phyloP scores from a whole-genome alignment of 2,888 invertebrate species.

The Xanthostigma xanthostigma region DNA sequence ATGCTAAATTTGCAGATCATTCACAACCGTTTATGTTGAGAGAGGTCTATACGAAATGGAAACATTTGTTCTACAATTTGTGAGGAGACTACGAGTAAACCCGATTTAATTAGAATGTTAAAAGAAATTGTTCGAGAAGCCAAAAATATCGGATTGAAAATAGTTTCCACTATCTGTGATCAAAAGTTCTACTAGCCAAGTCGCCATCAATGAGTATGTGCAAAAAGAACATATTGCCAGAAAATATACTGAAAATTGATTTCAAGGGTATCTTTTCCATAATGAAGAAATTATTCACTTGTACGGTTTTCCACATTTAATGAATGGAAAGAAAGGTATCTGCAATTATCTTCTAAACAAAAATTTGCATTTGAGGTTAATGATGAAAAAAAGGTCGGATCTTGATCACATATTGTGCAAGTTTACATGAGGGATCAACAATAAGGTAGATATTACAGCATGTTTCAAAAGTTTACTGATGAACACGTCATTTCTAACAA shows the following conservation, averaged over 20 bases:
- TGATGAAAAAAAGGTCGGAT: background rate
- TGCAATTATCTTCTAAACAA: background rate
- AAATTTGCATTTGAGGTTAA: constrained; percentile 3
- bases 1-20: constrained; percentile 5
- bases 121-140: constrained; percentile 3
- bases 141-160: constrained; percentile 9
- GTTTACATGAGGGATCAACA: constrained; percentile 4
- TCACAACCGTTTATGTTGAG: constrained; percentile 6
- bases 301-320: constrained; percentile 7
- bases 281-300: constrained; percentile 2
- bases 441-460: constrained; percentile 1
- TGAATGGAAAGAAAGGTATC: constrained; percentile 6
- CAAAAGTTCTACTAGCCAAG: constrained; percentile 12
- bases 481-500: background rate
- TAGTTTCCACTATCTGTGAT: constrained; percentile 13
- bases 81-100: constrained; percentile 7
- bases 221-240: constrained; percentile 1
- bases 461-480: constrained; percentile 5
- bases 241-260: background rate
- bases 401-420: constrained; percentile 4
- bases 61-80: constrained; percentile 10
- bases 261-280: background rate
- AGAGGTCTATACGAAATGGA: constrained; percentile 9
- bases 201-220: constrained; percentile 8
- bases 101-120: constrained; percentile 5